Base-by-base conservation (phyloP, 2,888 invertebrate genomes). In the Trissolcus japonicus region DNA sequence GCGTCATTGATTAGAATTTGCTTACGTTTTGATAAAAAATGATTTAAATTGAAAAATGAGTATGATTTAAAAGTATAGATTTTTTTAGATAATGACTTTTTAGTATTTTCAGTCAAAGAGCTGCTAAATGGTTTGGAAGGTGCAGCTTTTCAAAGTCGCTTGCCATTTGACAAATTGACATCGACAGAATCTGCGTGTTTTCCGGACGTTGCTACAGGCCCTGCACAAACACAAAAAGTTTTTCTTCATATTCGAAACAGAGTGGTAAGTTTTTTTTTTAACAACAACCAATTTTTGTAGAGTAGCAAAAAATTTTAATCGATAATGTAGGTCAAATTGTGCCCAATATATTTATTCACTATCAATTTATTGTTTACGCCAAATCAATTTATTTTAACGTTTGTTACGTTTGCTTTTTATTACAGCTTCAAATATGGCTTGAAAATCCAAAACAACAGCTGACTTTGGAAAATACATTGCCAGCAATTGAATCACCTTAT, bases 151-250 rank as follows among this genome's bases (percentile, higher is more conserved):
- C 96, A 98, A 89, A 97, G 97, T 80, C 93, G 98, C 48, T 91
- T 99, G 86, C 98, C 98, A 0, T 96, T 95, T 89, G 98, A 97
- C 87, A 97, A 98, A 89, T 93, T 98, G 93, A 97, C 97, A 6
- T 95, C 97, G 0, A 93, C 95, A 41, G 98, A 99, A 91, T 96
- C 96, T 0, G 95, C 96, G 59, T 96, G 96, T 86, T 98, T 99
- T 89, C 95, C 96, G 2, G 98, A 98, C 86, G 93, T 98, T 19
- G 94, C 95, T 62, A 94, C 94, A 77, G 93, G 95, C 13, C 94
- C 95, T 0, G 93, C 95, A 46, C 93, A 94, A 83, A 94, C 95
- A 0, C 94, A 95, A 80, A 95, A 96, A 89, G 94, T 98, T 19
- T 98, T 97, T 89, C 91, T 98, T 16, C 96, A 98, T 87, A 94